A percentile compares a stretch with the other conserved stretches of the same genome.
phyloP scores from a whole-genome alignment of 1,140 invertebrate genomes.

The Asbolus verrucosus region DNA sequence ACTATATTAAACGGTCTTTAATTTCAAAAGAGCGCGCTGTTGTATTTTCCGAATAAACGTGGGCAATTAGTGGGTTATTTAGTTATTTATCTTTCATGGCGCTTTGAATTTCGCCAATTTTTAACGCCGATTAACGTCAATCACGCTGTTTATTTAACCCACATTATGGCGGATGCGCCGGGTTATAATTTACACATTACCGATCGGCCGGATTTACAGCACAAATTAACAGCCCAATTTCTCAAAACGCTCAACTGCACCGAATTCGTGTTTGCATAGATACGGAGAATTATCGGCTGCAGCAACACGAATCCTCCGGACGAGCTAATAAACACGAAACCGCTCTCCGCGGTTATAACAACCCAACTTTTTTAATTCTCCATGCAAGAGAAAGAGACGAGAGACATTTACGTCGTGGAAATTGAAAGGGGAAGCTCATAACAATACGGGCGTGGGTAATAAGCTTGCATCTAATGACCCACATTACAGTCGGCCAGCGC shows the following conservation, averaged over 20 bases:
- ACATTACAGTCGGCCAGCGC: slow-evolving; percentile 27
- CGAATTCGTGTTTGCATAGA: neutral
- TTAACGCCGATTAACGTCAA: neutral
- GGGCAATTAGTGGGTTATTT: neutral
- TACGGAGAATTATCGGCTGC: slow-evolving; percentile 10
- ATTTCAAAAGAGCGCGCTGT: too few relatives aligned
- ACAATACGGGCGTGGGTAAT: slow-evolving; percentile 36
- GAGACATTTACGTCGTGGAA: slow-evolving; percentile 4
- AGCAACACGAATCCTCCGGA: slow-evolving; percentile 12
- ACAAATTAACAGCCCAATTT: slow-evolving; percentile 18
- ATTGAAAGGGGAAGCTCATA: slow-evolving; percentile 10
- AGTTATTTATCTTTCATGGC: neutral
- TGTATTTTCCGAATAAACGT: too few relatives aligned
- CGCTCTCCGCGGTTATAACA: neutral
- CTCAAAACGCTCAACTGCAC: neutral
- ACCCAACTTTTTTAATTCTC: too few relatives aligned
- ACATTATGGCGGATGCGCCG: slow-evolving; percentile 33
- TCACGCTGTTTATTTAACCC: slow-evolving; percentile 8
- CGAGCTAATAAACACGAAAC: slow-evolving; percentile 19
- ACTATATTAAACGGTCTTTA: too few relatives aligned
- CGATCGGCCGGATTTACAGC: neutral
- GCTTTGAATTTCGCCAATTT: neutral
- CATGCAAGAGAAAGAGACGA: slow-evolving; percentile 25
- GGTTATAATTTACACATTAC: slow-evolving; percentile 18
- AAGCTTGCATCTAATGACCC: slow-evolving; percentile 44